Percentiles rank a stretch among this genome's conserved stretches.
Evolutionary conservation across 2,888 invertebrate species (phyloP).

Genomic region (Hoplodrina ambigua): DNA sequence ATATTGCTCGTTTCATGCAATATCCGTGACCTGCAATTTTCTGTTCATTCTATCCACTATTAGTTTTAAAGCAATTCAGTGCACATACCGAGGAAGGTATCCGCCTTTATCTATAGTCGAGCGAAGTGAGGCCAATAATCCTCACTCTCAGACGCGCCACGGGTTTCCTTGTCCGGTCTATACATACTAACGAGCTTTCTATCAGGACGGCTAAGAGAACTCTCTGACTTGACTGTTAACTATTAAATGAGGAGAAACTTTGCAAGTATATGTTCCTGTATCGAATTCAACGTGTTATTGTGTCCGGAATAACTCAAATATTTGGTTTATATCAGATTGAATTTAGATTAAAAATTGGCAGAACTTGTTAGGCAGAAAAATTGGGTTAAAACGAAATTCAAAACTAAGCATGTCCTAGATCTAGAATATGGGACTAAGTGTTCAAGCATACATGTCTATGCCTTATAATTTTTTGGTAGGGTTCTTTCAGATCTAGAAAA

Average conservation of each 20-base stretch:
- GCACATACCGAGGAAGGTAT: conserved; percentile 54
- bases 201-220: conserved; percentile 41
- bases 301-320: not conserved
- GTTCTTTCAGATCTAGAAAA: not conserved
- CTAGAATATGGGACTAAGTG: not conserved
- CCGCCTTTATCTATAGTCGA: conserved; percentile 50
- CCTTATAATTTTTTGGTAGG: not conserved
- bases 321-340: not conserved
- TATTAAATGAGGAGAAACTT: conserved; percentile 34
- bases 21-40: conserved; percentile 35
- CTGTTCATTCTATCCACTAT: conserved; percentile 36
- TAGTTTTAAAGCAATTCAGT: conserved; percentile 58
- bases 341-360: not conserved
- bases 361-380: not conserved
- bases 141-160: conserved; percentile 45
- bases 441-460: no score
- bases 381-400: not conserved
- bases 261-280: conserved; percentile 24
- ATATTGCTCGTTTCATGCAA: not conserved
- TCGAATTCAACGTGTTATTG: conserved; percentile 1
- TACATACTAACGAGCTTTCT: conserved; percentile 61
- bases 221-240: conserved; percentile 58
- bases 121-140: conserved; percentile 58
- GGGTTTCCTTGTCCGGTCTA: conserved; percentile 54
- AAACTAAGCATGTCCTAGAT: not conserved